phyloP scores from a whole-genome alignment of 2,113 vertebrate genomes.

The Acanthisitta chloris region DNA sequence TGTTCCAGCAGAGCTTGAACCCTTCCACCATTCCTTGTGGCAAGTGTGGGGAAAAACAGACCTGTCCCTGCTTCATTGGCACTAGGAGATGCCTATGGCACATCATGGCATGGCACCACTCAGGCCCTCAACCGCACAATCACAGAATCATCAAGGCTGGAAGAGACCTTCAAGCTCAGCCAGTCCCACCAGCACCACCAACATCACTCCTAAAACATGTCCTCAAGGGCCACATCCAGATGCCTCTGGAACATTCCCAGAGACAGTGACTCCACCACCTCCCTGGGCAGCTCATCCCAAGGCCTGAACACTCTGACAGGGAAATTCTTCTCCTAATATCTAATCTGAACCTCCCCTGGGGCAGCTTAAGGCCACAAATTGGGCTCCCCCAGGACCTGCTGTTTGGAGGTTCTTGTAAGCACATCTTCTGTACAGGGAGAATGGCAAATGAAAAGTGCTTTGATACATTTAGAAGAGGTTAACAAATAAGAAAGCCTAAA shows the following conservation, averaged over 20 bases:
- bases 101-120: fast-evolving
- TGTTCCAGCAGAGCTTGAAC: background rate
- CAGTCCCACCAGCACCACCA: background rate
- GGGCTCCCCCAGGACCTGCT: fast-evolving
- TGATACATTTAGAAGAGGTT: background rate
- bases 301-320: background rate
- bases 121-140: fast-evolving
- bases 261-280: background rate
- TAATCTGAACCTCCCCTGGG: background rate
- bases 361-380: background rate
- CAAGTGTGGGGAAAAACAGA: background rate
- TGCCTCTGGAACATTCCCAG: background rate
- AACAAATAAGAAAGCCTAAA: background rate
- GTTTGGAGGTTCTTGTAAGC: background rate
- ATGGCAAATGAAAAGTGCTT: background rate
- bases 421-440: background rate
- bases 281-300: background rate
- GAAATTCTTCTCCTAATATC: background rate
- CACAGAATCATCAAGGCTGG: background rate
- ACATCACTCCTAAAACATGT: background rate
- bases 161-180: background rate
- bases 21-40: fast-evolving
- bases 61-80: background rate
- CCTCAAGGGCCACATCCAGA: background rate
- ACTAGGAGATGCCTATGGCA: background rate